Conservation (phyloP, 2,113 vertebrate species). For the Nettapus auritus region DNA sequence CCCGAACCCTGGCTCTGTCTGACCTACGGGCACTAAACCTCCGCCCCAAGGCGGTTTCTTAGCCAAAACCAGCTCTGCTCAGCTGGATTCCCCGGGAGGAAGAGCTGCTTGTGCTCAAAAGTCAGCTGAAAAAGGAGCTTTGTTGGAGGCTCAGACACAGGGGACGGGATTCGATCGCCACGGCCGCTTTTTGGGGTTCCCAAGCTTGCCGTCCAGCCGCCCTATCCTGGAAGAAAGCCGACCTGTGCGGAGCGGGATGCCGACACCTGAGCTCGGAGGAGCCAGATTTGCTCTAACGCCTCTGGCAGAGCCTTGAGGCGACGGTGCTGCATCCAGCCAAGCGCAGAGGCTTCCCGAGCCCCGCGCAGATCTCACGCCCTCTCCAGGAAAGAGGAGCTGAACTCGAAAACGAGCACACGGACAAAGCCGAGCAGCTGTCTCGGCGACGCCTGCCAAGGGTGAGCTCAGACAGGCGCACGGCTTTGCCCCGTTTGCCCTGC, state of each 20-base stretch:
- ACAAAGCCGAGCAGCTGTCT: neutral
- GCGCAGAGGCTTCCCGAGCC: neutral
- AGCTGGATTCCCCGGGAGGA: too few relatives aligned
- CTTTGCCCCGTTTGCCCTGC: neutral
- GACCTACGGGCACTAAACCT: neutral
- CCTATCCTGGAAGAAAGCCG: neutral
- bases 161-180: neutral
- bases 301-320: neutral
- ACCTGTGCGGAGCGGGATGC: neutral
- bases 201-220: neutral
- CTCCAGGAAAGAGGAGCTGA: neutral
- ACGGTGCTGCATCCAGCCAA: neutral
- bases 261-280: neutral
- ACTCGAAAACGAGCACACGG: neutral
- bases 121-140: too few relatives aligned
- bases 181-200: neutral
- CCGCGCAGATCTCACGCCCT: neutral
- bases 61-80: neutral
- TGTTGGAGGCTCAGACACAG: too few relatives aligned
- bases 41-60: fast-evolving
- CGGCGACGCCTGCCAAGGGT: neutral
- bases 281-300: neutral
- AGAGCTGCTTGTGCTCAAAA: too few relatives aligned
- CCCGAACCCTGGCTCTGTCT: neutral
- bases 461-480: neutral